Evolutionary conservation across 2,797 vertebrate species (phyloP), one percentile per base, ranked within the genome.

Genomic region (Hipposideros larvatus): DNA sequence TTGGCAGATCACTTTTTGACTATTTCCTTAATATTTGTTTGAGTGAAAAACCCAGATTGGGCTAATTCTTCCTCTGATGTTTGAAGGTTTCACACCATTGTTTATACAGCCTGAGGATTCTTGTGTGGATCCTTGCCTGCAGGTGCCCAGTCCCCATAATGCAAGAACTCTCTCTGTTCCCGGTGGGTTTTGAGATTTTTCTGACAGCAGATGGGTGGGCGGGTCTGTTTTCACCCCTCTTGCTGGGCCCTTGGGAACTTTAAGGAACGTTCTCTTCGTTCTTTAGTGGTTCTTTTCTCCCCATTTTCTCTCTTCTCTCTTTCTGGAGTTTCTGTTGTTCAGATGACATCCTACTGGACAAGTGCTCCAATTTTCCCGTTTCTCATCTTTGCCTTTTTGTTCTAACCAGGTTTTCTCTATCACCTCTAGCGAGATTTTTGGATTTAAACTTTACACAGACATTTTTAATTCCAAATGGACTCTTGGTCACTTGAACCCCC

Each of bases 21-120:
- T 13, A 10, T 74, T 66, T 74, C 15, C 18, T n/a, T 22, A 48
- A 61, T 61, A 84, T 61, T 48, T 41, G 31, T 57, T 2, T 79
- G 61, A 90, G 53, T 57, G 19, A 83, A 65, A 22, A 59, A 34
- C 26, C 8, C 28, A 37, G 53, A 6, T 37, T 24, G 5, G 75
- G 61, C n/a, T 18, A 34, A 63, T 26, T 41, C 43, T 41, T 14
- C 31, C 22, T 48, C 7, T 4, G 68, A 22, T 0, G 28, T 68
- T 7, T 4, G 26, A 34, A 7, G 26, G 2, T 2, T 5, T 26
- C 4, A 16, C 7, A 11, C 55, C 41, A 1, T 1, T 13, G 18
- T 48, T 18, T 46, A 37, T 4, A 5, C 43, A 11, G 31, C 6
- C 11, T 46, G 13, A 11, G 7, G 34, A 11, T n/a, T 37, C 61